Evolutionary conservation across 2,113 vertebrate genomes (phyloP), one percentile per base, ranked within the genome.

Genomic region (Astur gentilis): DNA sequence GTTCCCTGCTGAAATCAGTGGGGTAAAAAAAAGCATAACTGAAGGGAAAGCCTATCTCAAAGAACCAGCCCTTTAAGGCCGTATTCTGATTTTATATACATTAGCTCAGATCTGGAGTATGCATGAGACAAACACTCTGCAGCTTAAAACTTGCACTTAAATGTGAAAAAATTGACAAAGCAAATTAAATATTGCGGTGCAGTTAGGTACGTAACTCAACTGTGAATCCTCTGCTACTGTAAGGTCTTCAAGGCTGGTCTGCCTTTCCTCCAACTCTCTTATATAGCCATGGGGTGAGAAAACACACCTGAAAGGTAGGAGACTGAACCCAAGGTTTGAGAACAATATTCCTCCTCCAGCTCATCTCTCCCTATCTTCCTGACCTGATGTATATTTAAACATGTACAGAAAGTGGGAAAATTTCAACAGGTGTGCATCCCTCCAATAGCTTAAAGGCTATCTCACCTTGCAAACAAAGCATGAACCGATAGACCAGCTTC

Each of bases 91-190:
- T 70, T 77, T 38, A 58, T 25, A 55, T 21, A 40, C 11, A 16
- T 31, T 50, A 78, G 6, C 13, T 88, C 0, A 0, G 8, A 23
- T 49, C 15, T 3, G 2, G 29, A 78, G 13, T 7, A 4, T 25
- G 25, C 21, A 32, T 12, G 55, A 83, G 32, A 55, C 8, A 45
- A 67, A 25, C 18, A 54, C 3, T 9, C 13, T 71, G 21, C 47
- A 87, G 27, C 11, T 94, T 64, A 62, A 58, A 88, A 73, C 12
- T 34, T 70, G 12, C 19, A 10, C 13, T 75, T 80, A 52, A 38
- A 58, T 22, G 6, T 36, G 23, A 60, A 69, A 67, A 95, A 77
- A 45, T 1, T 11, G 29, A 42, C 36, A 65, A 69, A 19, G 4
- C 9, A 67, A 64, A 79, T 75, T 22, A 67, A 84, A 62, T 40